Percentiles rank a stretch among this genome's conserved stretches.
Conservation (phyloP, 2,113 vertebrate species). For the Tinamus guttatus region DNA sequence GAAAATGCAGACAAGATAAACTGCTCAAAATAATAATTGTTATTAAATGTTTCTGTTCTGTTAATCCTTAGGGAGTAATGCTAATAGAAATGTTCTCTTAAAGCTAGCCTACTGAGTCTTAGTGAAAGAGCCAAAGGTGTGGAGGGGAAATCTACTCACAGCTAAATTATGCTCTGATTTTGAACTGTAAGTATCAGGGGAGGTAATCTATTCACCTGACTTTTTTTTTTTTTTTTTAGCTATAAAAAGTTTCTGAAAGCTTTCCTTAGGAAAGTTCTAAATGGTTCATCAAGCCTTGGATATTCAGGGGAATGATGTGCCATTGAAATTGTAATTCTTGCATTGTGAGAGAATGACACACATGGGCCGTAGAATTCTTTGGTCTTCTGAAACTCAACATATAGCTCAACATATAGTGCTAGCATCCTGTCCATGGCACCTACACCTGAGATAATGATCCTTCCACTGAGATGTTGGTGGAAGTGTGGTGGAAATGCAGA, state of each 20-base stretch:
- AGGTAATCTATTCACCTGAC: background rate
- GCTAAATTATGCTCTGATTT: background rate
- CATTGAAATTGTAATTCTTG: background rate
- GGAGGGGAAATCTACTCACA: background rate
- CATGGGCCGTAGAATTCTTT: background rate
- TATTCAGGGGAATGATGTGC: background rate
- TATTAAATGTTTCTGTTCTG: background rate
- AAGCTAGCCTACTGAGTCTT: background rate
- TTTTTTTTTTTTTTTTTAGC: too few species aligned
- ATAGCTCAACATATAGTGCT: background rate
- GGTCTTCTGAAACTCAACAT: background rate
- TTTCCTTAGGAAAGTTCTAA: background rate
- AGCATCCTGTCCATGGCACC: background rate
- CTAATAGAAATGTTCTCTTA: background rate
- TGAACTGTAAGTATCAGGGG: background rate
- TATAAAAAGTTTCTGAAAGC: background rate
- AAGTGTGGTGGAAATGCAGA: background rate
- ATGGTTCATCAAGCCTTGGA: background rate
- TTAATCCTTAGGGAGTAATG: background rate
- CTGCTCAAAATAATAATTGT: background rate
- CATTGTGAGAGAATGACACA: background rate
- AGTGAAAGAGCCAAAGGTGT: background rate
- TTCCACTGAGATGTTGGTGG: background rate
- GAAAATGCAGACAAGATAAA: background rate
- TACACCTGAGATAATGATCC: background rate